Percentiles rank a stretch among this genome's conserved stretches.
phyloP scores from a whole-genome alignment of 2,113 vertebrate genomes.

The Elaphurus davidianus region DNA sequence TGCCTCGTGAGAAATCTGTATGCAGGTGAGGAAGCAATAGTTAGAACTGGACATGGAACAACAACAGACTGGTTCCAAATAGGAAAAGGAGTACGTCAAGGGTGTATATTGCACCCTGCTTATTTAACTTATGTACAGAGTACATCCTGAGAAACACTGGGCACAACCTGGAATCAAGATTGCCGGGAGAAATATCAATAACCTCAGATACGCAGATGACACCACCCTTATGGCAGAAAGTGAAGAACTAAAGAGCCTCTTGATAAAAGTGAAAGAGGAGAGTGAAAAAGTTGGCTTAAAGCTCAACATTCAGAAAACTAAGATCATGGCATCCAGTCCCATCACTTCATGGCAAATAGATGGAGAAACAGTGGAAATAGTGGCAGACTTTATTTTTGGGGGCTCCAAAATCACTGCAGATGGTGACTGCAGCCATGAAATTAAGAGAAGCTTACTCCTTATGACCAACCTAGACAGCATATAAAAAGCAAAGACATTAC shows the following conservation, averaged over 20 bases:
- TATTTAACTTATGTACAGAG: not conserved
- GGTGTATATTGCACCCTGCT: not conserved
- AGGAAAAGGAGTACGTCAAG: not conserved
- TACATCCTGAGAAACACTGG: not conserved
- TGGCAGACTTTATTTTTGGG: rapidly evolving
- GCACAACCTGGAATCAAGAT: not conserved
- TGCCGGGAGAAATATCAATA: not conserved
- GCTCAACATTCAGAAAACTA: not conserved
- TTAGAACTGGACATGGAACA: not conserved
- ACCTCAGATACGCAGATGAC: not conserved
- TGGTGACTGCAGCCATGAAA: not conserved
- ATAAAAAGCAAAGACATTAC: not conserved
- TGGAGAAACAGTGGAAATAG: not conserved
- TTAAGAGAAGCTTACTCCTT: not conserved
- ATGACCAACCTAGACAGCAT: not conserved
- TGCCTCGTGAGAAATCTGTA: not conserved
- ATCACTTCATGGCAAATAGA: not conserved
- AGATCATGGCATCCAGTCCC: not conserved
- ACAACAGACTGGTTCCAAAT: not conserved
- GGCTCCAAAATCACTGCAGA: not conserved
- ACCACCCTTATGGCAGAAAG: not conserved
- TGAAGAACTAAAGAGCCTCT: not conserved
- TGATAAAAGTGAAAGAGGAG: not conserved
- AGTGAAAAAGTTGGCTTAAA: not conserved
- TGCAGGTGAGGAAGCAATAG: not conserved